Evolutionary conservation across 2,797 vertebrate genomes (phyloP), one percentile per base, ranked within the genome.

Genomic region (Anableps anableps): DNA sequence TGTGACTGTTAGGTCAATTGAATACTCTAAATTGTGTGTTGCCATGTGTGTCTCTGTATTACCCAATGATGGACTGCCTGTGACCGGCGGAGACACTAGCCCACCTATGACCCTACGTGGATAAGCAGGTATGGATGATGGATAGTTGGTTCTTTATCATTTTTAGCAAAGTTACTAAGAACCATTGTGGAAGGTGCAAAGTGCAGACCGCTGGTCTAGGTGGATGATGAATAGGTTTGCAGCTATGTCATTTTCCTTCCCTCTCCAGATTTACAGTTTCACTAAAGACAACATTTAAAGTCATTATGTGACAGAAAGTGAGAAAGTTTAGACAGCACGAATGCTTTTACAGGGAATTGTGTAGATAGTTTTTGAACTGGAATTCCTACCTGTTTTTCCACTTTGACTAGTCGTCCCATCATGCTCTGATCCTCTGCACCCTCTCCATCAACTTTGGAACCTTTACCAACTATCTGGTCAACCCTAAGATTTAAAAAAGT

Each of bases 391-490:
- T 99, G 98, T 90, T 99, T 99, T 88, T 99, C 98, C 81, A 99
- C 98, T 93, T 97, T 99, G 48, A 96, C 95, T 72, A 99, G 95
- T 77, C 98, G 97, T 81, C 98, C 99, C 98, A 99, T 98, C 98
- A 99, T 99, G 95, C 98, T 99, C 74, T 94, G 96, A 86, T 99
- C 98, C 68, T 99, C 98, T 0, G 94, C 91, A 66, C 96, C 77
- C 31, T 98, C 98, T 0, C 94, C 95, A 8, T 98, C 97, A 0
- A 91, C 91, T 77, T 97, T 96, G 1, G 96, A 94, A 83, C 96
- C 97, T 94, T 98, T 97, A 78, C 99, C 98, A 93, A 99, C 97
- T 62, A 99, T 99, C 94, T 99, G 98, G 96, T 99, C 99, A 95
- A 99, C 98, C 98, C 99, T 99, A 95, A 76, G 50, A 88, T 93